phyloP scores from a whole-genome alignment of 2,888 invertebrate genomes.

The Schizotus pectinicornis region DNA sequence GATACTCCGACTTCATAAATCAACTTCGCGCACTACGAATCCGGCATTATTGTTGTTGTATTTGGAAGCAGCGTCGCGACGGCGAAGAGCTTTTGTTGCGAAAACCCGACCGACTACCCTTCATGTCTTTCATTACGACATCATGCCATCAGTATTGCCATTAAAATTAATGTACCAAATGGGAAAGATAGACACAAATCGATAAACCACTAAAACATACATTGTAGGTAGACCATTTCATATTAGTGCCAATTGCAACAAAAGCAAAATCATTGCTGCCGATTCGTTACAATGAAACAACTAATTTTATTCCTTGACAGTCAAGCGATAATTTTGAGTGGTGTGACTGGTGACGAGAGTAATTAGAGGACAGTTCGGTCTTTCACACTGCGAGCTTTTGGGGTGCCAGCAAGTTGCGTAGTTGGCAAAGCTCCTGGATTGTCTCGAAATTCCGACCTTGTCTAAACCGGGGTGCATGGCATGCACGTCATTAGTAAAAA shows the following conservation, averaged over 20 bases:
- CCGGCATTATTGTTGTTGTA: conserved; percentile 34
- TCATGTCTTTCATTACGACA: too few species aligned
- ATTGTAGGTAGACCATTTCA: neutral
- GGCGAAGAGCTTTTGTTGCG: neutral
- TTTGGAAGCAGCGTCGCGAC: conserved; percentile 4
- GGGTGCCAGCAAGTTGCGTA: neutral
- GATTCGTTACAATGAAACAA: too few species aligned
- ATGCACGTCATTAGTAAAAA: too few species aligned
- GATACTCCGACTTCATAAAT: conserved; percentile 39
- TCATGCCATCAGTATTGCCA: neutral
- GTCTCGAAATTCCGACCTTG: too few species aligned
- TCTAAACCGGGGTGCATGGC: too few species aligned
- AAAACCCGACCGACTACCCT: too few species aligned
- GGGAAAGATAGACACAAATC: neutral
- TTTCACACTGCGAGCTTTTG: neutral
- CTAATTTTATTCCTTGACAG: neutral
- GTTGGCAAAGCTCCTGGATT: neutral
- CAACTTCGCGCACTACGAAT: conserved; percentile 34
- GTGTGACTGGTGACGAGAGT: neutral
- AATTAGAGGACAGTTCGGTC: neutral
- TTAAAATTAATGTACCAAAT: conserved; percentile 10
- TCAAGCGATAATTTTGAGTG: neutral
- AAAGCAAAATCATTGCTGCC: neutral
- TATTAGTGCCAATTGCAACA: neutral
- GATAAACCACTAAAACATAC: neutral